Evolutionary conservation across 2,888 invertebrate genomes (phyloP), one percentile per base, ranked within the genome.

Genomic region (Arrhopalites spinosus): DNA sequence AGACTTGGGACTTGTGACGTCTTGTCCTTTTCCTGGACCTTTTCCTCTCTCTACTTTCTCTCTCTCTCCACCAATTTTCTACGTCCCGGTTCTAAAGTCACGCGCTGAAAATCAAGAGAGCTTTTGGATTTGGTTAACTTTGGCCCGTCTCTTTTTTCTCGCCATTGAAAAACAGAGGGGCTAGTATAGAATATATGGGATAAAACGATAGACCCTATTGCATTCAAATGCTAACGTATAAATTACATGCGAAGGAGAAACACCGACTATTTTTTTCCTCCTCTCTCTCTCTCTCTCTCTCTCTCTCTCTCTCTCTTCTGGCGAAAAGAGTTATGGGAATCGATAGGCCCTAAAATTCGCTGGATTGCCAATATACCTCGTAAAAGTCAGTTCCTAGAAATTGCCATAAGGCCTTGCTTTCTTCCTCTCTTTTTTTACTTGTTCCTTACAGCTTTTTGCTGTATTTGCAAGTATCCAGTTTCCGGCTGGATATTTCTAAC

Each of bases 321-420:
- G 17, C 15, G 13, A 45, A 45, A 61, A 69, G 69, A 68, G 68
- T 69, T 74, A 69, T 68, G 47, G 43, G 69, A 47, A 74, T 74
- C 68, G 74, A 74, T 68, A 68, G 43, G 61, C 66, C 64, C 30
- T 53, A 73, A 73, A 73, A 29, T 73, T 73, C 53, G 25, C 27
- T 36, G 53, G 66, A 73, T 73, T 66, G 73, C 56, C 56, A 56
- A 73, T 67, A 73, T 53, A 73, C 25, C 53, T 53, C 73, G 66
- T 73, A 67, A 67, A 73, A 73, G 73, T 73, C 73, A 73, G 66
- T 66, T 50, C 15, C 67, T 27, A 73, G 50, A 29, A 50, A 50
- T 64, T 73, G 67, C 53, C 73, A 67, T 73, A 67, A 36, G 43
- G 30, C 25, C 13, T 2, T 59, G 27, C 13, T 3, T 36, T 36